Base-by-base conservation (phyloP, 2,888 invertebrate species). In the Pachymerium ferrugineum region DNA sequence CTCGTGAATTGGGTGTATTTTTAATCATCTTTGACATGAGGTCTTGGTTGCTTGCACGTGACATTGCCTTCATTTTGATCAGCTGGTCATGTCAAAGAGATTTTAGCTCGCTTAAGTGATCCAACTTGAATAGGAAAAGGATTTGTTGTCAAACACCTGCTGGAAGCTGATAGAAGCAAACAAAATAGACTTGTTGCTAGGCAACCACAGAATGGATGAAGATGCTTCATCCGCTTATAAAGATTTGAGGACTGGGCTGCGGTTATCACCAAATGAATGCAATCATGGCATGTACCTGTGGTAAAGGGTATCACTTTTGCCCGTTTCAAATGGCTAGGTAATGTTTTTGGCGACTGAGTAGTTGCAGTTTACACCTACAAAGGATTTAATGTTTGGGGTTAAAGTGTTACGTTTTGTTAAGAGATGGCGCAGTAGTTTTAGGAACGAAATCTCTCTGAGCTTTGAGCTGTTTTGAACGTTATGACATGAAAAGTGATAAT, bases 1-100 rank as follows among this genome's bases (percentile, higher is more conserved):
- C 62, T 12, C 28, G 62, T 62, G 62, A 62, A 62, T 62, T 62
- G 62, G 62, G 62, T 62, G 62, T 62, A 62, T 62, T 62, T 62
- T 62, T 62, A 62, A 62, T 62, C 62, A 62, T 62, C 62, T 62
- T 62, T 28, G 62, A 62, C 62, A 62, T 28, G 62, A 62, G 62
- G 62, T 62, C 62, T 28, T 62, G 62, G 62, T 28, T 62, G 62
- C 62, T 62, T 62, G 62, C 62, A 62, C 62, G 62, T 62, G 62
- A 62, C 62, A 62, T 62, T 62, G 62, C 62, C 62, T 62, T 62
- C 62, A 62, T 62, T 62, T 62, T 62, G 62, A 62, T 62, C 62
- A 62, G 22, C 62, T 62, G 62, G 62, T 62, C 62, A 62, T 62
- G 62, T 62, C 62, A 62, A 62, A 62, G 62, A 62, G 62, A 62